These are phyloP conservation scores for Burhinus bistriatus DNA, from an alignment of 2,113 vertebrate genomes.

Conservation along the genomic window DNA sequence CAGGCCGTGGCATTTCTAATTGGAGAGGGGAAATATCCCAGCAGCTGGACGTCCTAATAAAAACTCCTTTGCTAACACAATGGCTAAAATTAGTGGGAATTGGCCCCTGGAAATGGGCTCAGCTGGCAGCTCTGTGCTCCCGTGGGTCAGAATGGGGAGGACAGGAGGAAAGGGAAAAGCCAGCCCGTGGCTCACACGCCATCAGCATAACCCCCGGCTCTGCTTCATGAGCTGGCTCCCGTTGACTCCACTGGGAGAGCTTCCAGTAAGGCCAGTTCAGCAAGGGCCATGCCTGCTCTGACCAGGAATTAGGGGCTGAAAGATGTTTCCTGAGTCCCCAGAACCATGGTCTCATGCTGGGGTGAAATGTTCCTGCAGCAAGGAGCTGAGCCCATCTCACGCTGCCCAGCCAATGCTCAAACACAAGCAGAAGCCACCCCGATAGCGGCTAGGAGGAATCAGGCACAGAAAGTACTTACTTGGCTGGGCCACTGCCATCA, in stretches of 20 bases:
- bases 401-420: background rate
- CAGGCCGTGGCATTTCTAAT: constrained; percentile 60
- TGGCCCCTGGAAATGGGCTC: background rate
- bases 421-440: background rate
- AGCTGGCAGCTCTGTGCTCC: background rate
- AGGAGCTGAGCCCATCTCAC: background rate
- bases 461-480: constrained; percentile 20
- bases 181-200: fast-evolving
- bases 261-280: background rate
- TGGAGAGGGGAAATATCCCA: constrained; percentile 56
- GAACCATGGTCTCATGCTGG: background rate
- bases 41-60: constrained; percentile 76
- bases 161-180: background rate
- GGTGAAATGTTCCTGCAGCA: background rate
- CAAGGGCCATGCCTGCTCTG: background rate
- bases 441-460: background rate
- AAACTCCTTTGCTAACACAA: constrained; percentile 50
- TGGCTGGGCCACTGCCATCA: constrained; percentile 41
- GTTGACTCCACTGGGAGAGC: background rate
- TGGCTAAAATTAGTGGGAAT: constrained; percentile 72
- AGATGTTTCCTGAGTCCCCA: background rate
- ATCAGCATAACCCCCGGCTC: background rate
- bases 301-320: background rate
- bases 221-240: background rate
- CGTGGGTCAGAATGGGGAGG: background rate